phyloP scores from a whole-genome alignment of 2,888 invertebrate species.

The Trypoxylon attenuatum region DNA sequence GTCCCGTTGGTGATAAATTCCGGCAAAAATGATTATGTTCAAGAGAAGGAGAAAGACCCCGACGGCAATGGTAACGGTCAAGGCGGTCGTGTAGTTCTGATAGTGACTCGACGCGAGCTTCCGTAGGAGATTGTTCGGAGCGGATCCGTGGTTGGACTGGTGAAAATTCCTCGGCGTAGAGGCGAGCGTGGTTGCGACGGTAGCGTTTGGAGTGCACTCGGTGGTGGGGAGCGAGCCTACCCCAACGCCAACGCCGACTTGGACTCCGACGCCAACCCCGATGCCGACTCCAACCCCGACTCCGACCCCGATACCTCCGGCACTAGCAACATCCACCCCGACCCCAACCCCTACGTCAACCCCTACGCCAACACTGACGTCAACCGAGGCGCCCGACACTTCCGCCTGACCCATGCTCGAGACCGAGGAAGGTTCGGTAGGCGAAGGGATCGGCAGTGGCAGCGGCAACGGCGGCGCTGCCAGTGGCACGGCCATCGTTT shows the following conservation, averaged over 20 bases:
- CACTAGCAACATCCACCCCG: too few species aligned
- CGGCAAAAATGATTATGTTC: conserved; percentile 91
- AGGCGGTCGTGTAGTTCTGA: conserved; percentile 91
- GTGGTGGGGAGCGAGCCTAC: conserved; percentile 80
- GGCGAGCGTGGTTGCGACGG: conserved; percentile 44
- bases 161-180: conserved; percentile 55
- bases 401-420: too few species aligned
- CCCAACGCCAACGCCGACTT: too few species aligned
- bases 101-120: conserved; percentile 89
- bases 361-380: neutral
- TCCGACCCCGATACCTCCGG: too few species aligned
- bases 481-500: conserved; percentile 82
- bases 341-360: too few species aligned
- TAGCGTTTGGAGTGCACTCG: conserved; percentile 83
- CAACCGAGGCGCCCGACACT: too few species aligned
- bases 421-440: conserved; percentile 73
- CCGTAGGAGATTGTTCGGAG: conserved; percentile 83
- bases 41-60: conserved; percentile 88
- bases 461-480: conserved; percentile 75
- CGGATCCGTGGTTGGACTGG: conserved; percentile 75
- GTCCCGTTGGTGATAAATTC: conserved; percentile 90
- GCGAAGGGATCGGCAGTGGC: conserved; percentile 75
- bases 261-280: too few species aligned
- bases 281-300: too few species aligned
- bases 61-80: conserved; percentile 91